Base-by-base conservation (phyloP, 2,113 vertebrate species). In the Phyllostomus hastatus region DNA sequence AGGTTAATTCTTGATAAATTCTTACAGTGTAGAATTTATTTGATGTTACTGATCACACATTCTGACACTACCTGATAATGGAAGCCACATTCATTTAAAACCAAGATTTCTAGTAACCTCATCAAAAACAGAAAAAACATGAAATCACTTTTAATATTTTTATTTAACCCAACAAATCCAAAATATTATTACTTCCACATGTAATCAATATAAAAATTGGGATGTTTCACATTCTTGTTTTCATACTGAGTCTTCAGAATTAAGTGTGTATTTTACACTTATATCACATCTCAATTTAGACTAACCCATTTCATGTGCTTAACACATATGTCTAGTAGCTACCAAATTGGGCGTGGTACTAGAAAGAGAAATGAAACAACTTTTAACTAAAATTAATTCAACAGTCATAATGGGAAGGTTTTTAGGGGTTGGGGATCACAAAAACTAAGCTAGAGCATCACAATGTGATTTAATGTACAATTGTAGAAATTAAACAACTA, bases 381-480 rank as follows among this genome's bases (percentile, higher is more conserved):
- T 57, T 92, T 86, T 66, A 54, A 96, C 50, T 82, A 92, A 90
- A 96, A 90, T 50, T 15, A 69, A 81, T 26, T 90, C 38, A 79
- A 79, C 94, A 90, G 81, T 90, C 52, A 41, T 69, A 96, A 76
- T 22, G 4, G 46, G 64, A 87, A 87, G 8, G 10, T 35, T 90
- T 91, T 91, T 22, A 79, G 41, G 52, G 20, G 11, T 43, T 84
- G 70, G 72, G 17, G 16, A 54, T 59, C 87, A 93, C 15, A 86
- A 87, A 69, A 82, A 83, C 15, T 26, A 84, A 91, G 64, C 17
- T 70, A 76, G 0, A 92, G 24, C 11, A 76, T 79, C 72, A 94
- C 2, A 76, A 46, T 20, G 24, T 20, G 24, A 78, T 38, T 69
- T 76, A 75, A 76, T 41, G 46, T 82, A 82, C 82, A 90, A 91